Evolutionary conservation across 2,113 vertebrate genomes (phyloP).

Genomic region (Smithornis capensis): DNA sequence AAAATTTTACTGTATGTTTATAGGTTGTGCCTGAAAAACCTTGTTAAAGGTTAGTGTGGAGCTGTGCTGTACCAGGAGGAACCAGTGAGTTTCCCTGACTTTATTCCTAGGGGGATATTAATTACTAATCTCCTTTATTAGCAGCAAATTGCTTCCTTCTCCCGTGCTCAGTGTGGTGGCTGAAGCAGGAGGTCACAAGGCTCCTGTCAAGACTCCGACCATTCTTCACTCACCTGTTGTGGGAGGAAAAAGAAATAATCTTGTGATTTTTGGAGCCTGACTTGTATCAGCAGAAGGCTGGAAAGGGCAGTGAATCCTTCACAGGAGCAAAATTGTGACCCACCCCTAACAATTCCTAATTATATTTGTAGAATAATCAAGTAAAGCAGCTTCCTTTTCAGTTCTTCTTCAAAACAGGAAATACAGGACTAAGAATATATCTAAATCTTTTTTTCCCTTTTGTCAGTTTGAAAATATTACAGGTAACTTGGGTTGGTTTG

Average conservation of each 20-base stretch:
- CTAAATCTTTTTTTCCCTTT: background rate
- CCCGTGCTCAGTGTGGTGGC: background rate
- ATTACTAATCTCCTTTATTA: background rate
- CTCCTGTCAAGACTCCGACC: background rate
- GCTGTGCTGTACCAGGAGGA: background rate
- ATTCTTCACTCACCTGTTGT: background rate
- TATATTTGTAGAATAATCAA: background rate
- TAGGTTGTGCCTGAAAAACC: background rate
- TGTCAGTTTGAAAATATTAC: background rate
- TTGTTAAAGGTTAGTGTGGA: background rate
- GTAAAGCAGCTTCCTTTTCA: background rate
- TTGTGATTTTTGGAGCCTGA: background rate
- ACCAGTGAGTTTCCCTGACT: background rate
- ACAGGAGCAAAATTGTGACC: background rate
- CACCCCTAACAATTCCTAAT: background rate
- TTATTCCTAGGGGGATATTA: background rate
- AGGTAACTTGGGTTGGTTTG: background rate
- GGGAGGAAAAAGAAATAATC: background rate
- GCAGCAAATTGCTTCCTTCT: slow-evolving; percentile 8
- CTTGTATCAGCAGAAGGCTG: background rate
- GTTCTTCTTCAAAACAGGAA: background rate
- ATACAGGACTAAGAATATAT: background rate
- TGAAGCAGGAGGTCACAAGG: background rate
- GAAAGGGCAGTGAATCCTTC: accelerated
- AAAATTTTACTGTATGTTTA: background rate